Conservation (phyloP, 2,113 vertebrate species). For the Oxyura jamaicensis region DNA sequence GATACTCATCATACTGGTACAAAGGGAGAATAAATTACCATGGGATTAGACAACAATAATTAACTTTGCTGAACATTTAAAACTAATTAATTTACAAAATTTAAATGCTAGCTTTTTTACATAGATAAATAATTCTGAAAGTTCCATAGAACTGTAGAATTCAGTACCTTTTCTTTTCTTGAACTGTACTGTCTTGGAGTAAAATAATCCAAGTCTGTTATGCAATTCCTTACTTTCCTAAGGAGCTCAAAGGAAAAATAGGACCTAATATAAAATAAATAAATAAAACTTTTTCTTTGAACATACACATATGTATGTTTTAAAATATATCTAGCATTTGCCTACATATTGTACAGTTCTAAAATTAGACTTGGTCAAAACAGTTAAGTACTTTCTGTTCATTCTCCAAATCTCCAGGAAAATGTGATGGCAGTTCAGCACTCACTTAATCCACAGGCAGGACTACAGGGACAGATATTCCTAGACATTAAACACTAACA, state of each 20-base stretch:
- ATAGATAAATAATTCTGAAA: background rate
- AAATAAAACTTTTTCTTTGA: background rate
- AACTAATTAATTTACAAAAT: background rate
- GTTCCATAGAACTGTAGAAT: background rate
- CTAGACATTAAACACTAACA: background rate
- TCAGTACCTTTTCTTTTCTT: background rate
- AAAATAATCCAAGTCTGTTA: background rate
- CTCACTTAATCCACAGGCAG: constrained; percentile 1
- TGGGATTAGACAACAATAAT: background rate
- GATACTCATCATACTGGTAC: background rate
- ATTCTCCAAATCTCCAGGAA: background rate
- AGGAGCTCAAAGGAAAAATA: background rate
- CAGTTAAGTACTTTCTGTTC: constrained; percentile 7
- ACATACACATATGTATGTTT: background rate
- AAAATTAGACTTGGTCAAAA: constrained; percentile 32
- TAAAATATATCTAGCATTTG: constrained; percentile 4
- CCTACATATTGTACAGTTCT: constrained; percentile 1
- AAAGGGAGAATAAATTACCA: background rate
- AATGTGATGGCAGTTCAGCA: background rate
- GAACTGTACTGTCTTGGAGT: background rate
- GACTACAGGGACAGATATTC: background rate
- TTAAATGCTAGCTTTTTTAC: constrained; percentile 9
- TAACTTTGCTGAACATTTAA: constrained; percentile 17
- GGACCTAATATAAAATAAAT: background rate
- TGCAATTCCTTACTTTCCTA: background rate